These are phyloP conservation scores for Camptogramma bilineatum DNA, from an alignment of 2,888 invertebrate genomes.

Conservation along the genomic window DNA sequence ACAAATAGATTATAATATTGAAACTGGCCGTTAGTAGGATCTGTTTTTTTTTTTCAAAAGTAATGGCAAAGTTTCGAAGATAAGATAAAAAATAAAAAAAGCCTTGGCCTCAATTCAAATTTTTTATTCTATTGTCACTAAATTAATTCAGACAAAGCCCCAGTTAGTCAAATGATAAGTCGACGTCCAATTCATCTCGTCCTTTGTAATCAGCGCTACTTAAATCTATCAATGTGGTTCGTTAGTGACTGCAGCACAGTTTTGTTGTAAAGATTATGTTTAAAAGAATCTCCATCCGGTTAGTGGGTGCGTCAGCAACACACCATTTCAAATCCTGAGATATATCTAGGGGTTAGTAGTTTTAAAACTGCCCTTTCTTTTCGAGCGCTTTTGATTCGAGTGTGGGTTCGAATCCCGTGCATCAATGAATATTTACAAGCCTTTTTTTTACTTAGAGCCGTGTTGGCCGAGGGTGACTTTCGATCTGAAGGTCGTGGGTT, in stretches of 20 bases:
- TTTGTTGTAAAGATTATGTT: conserved; percentile 85
- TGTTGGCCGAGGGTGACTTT: no score
- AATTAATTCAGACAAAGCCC: conserved; percentile 31
- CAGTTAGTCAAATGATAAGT: conserved; percentile 41
- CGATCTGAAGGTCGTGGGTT: no score
- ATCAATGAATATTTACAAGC: no score
- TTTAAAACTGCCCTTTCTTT: no score
- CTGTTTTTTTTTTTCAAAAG: no score
- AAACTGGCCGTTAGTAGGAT: no score
- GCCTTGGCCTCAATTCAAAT: not conserved
- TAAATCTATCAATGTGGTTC: conserved; percentile 76
- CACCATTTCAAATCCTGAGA: conserved; percentile 50
- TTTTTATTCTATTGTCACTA: conserved; percentile 26
- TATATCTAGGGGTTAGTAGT: conserved; percentile 33
- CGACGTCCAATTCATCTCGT: conserved; percentile 41
- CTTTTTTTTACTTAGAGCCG: no score
- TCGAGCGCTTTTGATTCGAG: no score
- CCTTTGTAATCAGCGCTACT: conserved; percentile 69
- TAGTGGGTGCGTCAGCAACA: conserved; percentile 60
- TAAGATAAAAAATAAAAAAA: not conserved
- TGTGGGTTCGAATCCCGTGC: no score
- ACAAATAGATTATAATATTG: no score
- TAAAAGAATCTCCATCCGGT: conserved; percentile 82
- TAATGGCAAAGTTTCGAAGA: not conserved
- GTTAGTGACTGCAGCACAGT: conserved; percentile 80